These are phyloP conservation scores for Dryobota labecula DNA, from an alignment of 2,888 invertebrate species.

Conservation along the genomic window DNA sequence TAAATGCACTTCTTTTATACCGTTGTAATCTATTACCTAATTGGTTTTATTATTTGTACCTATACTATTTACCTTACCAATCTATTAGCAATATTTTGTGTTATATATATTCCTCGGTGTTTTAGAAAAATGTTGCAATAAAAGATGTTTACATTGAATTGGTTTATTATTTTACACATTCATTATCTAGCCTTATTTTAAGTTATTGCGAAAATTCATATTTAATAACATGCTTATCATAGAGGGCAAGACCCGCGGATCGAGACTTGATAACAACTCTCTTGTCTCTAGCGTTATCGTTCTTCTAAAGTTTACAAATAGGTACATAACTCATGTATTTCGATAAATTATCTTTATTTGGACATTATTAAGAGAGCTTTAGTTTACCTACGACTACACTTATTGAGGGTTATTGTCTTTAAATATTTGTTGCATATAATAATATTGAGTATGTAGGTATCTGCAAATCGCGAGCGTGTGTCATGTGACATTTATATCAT, in stretches of 20 bases:
- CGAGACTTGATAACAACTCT: conserved; percentile 55
- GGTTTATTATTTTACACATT: conserved; percentile 61
- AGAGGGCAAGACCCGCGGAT: conserved; percentile 64
- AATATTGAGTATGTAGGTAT: background rate
- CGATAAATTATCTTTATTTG: conserved; percentile 31
- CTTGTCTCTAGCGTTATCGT: conserved; percentile 38
- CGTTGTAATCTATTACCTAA: background rate
- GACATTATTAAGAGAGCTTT: conserved; percentile 32
- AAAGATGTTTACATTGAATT: conserved; percentile 65
- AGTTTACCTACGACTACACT: conserved; percentile 11
- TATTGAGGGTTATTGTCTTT: conserved; percentile 19
- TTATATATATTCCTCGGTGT: conserved; percentile 53
- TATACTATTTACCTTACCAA: background rate
- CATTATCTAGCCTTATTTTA: conserved; percentile 44
- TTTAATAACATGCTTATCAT: conserved; percentile 62
- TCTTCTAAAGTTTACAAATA: conserved; percentile 36
- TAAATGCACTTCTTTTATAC: background rate
- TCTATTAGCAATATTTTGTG: conserved; percentile 49
- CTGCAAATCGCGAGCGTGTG: background rate
- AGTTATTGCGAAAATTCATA: conserved; percentile 51
- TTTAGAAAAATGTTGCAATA: conserved; percentile 69
- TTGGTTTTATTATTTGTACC: background rate
- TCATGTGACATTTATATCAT: background rate
- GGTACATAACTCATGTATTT: conserved; percentile 21
- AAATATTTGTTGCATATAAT: conserved; percentile 33